These are phyloP conservation scores for Idaea dimidiata DNA, from an alignment of 2,888 invertebrate species.

Conservation along the genomic window DNA sequence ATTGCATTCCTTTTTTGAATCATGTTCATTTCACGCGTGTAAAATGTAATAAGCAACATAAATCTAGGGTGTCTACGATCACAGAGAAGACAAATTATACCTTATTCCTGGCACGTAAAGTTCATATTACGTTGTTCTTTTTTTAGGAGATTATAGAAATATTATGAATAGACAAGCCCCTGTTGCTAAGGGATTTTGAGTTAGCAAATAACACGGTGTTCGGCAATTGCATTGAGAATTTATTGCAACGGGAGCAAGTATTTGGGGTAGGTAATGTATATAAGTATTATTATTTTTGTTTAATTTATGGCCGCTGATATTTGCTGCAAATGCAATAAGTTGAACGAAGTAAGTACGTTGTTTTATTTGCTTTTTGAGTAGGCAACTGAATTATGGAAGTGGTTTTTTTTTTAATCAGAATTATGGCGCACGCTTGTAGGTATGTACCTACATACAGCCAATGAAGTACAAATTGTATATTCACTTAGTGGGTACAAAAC, in stretches of 20 bases:
- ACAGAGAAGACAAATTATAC: constrained; percentile 14
- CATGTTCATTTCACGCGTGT: constrained; percentile 71
- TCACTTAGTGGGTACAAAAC: too few relatives aligned
- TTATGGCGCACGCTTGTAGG: not conserved
- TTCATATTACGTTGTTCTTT: constrained; percentile 34
- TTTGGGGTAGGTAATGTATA: constrained; percentile 48
- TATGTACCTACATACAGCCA: too few relatives aligned
- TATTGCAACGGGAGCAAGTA: constrained; percentile 56
- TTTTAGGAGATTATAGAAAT: constrained; percentile 53
- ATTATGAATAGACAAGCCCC: constrained; percentile 71
- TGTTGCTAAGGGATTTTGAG: constrained; percentile 52
- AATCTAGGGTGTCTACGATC: constrained; percentile 54
- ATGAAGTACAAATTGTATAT: too few relatives aligned
- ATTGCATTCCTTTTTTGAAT: constrained; percentile 56
- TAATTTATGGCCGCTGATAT: not conserved
- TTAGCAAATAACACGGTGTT: constrained; percentile 71
- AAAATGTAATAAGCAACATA: constrained; percentile 76
- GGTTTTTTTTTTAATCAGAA: not conserved
- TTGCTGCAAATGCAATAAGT: constrained; percentile 3
- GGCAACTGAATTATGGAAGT: not conserved
- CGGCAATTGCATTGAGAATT: constrained; percentile 68
- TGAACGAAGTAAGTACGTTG: not conserved
- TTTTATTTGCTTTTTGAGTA: not conserved
- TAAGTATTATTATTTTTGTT: constrained; percentile 18
- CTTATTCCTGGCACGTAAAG: constrained; percentile 35